phyloP scores from a whole-genome alignment of 2,797 vertebrate species.

The Clarias laeviceps region DNA sequence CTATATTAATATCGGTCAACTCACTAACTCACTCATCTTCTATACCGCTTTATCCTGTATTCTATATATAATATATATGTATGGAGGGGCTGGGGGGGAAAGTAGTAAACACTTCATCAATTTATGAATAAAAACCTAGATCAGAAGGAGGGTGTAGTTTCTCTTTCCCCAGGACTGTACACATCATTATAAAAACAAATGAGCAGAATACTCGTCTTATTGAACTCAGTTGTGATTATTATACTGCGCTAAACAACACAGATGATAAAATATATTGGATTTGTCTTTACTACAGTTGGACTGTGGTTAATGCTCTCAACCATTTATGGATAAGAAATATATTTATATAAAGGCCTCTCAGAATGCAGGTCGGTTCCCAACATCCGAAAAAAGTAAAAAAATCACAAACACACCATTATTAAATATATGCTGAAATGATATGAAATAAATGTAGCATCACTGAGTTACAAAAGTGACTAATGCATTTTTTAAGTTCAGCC shows the following conservation, averaged over 20 bases:
- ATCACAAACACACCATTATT: background rate
- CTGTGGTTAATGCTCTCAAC: background rate
- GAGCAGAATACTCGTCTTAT: too few species aligned
- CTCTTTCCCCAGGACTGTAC: background rate
- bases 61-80: too few species aligned
- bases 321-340: background rate
- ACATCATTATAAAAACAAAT: too few species aligned
- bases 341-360: background rate
- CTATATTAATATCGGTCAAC: background rate
- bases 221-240: background rate
- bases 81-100: background rate
- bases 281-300: background rate
- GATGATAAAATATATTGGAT: background rate
- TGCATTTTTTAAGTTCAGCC: background rate
- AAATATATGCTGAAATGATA: background rate
- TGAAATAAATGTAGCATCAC: background rate
- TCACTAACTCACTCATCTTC: too few species aligned
- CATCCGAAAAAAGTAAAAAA: background rate
- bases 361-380: background rate
- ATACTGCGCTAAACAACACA: background rate
- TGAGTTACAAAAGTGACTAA: background rate
- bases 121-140: too few species aligned
- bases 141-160: background rate
- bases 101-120: too few species aligned
- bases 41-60: too few species aligned